A percentile compares a stretch with the other conserved stretches of the same genome.
These are phyloP conservation scores for Cantharis flavilabris DNA, from an alignment of 2,888 invertebrate species.

Conservation along the genomic window DNA sequence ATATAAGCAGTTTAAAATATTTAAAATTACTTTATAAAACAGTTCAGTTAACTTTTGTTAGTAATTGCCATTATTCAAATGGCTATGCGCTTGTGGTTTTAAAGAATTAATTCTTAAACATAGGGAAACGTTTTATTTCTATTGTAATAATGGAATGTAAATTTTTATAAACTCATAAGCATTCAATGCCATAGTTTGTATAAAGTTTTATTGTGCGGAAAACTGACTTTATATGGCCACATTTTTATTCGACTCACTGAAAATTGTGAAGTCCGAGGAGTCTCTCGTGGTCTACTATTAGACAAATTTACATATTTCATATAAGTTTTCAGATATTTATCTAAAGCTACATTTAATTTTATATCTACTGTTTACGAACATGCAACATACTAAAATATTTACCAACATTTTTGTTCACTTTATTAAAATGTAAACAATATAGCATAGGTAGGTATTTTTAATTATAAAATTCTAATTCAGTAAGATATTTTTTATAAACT, in stretches of 20 bases:
- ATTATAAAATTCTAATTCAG: neutral
- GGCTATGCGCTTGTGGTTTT: neutral
- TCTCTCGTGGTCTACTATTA: constrained; percentile 45
- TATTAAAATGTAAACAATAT: neutral
- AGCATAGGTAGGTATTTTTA: neutral
- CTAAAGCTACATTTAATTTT: constrained; percentile 28
- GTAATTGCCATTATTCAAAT: neutral
- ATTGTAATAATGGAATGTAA: constrained; percentile 31
- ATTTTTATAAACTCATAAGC: constrained; percentile 53
- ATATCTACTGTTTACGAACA: neutral
- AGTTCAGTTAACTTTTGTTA: neutral
- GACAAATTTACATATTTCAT: constrained; percentile 53
- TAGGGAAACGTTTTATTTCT: neutral
- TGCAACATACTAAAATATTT: neutral
- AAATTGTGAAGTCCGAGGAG: constrained; percentile 23
- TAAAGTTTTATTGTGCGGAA: constrained; percentile 53
- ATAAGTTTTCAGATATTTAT: constrained; percentile 48
- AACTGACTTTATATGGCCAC: constrained; percentile 49
- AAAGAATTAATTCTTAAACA: neutral
- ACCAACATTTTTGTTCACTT: neutral
- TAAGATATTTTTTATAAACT: neutral
- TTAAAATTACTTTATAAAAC: neutral
- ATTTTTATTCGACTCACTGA: constrained; percentile 43
- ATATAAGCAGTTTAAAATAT: neutral
- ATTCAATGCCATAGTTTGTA: constrained; percentile 49